Percentiles rank a stretch among this genome's conserved stretches.
These are phyloP conservation scores for Drosophila nigricruria DNA, from an alignment of 2,888 invertebrate species.

Conservation along the genomic window DNA sequence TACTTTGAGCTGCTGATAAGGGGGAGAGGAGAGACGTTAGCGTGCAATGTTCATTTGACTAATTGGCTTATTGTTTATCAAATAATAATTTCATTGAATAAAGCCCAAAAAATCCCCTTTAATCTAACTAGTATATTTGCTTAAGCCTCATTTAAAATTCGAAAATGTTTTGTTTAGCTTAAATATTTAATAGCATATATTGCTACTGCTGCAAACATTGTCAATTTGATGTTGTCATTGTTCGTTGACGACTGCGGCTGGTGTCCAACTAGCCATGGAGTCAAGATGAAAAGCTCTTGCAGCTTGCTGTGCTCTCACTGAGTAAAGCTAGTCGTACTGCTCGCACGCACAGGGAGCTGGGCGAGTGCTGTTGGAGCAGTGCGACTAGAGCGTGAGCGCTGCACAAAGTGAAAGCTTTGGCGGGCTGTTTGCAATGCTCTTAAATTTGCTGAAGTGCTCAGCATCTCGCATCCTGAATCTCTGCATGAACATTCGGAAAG, in stretches of 20 bases:
- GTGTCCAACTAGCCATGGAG: not conserved
- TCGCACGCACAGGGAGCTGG: constrained; percentile 10
- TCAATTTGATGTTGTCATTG: constrained; percentile 25
- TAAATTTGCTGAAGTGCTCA: constrained; percentile 33
- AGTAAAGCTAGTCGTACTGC: constrained; percentile 21
- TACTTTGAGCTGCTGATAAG: not conserved
- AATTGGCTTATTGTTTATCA: constrained; percentile 20
- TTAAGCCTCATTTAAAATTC: not conserved
- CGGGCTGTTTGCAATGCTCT: constrained; percentile 37
- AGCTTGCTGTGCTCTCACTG: constrained; percentile 33
- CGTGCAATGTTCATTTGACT: constrained; percentile 10
- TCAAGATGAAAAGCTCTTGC: constrained; percentile 37
- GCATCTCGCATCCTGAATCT: constrained; percentile 35
- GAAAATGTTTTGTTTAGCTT: not conserved
- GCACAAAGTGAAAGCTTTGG: constrained; percentile 47
- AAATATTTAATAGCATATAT: too few species aligned
- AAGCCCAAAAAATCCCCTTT: not conserved
- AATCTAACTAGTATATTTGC: not conserved
- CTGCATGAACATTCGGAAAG: constrained; percentile 37
- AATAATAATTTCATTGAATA: not conserved
- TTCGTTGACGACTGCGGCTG: constrained; percentile 25
- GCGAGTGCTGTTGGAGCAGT: constrained; percentile 30
- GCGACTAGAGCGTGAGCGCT: constrained; percentile 18
- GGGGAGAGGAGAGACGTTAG: not conserved
- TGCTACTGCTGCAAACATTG: not conserved